Base-by-base conservation (phyloP, 1,140 invertebrate genomes). In the Drosophila pallidifrons region DNA sequence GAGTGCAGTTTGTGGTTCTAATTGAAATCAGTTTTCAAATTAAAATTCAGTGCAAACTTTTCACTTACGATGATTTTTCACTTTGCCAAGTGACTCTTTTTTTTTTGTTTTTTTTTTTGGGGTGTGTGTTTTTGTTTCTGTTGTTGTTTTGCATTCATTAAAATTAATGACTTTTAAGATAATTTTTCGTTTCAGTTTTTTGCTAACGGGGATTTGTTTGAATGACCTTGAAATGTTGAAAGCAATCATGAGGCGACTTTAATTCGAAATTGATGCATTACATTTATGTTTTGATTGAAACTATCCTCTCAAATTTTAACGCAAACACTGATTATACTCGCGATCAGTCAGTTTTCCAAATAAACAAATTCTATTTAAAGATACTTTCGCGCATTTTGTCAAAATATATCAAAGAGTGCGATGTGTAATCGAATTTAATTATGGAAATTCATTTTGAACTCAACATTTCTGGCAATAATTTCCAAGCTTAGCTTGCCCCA, bases 301-400 rank as follows among this genome's bases (percentile, higher is more conserved):
- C 46, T 7, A 47, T 47, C 46, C 13, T 47, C 38, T 41, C 38
- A 47, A 7, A 20, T 47, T 47, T 8, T 10, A 10, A 16, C 3
- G 16, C 16, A 16, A 7, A 16, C 46, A 47, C 15, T 10, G 15
- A 7, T 20, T 20, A 8, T 47, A 41, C 38, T 7, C 3, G 16
- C 46, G 46, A 47, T 47, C 46, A 47, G 20, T 47, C 46, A 47
- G 16, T 5, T 47, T 47, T 47, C 1, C 16, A 47, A 47, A 47
- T 47, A 47, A 15, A 20, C 13, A 16, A 47, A 47, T 47, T 25
- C 46, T 47, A 47, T 47, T 47, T 47, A 20, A 47, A 16, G 46
- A 47, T 20, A 20, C 3, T 47, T 41, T 41, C 38, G 38, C 8
- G 11, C 46, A 47, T 7, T 47, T 20, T 47, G 16, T 47, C 38